A percentile compares a stretch with the other conserved stretches of the same genome.
These are phyloP conservation scores for Drosophila biarmipes DNA, from an alignment of 1,140 invertebrate species.

Conservation along the genomic window DNA sequence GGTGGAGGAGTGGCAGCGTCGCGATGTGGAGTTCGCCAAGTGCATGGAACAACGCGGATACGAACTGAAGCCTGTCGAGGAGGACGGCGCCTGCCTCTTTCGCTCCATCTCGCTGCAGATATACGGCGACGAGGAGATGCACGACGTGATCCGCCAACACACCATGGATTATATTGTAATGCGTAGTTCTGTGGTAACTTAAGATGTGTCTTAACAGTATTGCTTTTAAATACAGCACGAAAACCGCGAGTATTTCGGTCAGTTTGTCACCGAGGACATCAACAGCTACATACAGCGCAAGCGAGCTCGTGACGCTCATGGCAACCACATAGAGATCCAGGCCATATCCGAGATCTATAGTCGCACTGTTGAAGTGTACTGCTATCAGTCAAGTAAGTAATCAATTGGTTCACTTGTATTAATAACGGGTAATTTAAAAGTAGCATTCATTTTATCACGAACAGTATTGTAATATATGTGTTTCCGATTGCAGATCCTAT, in stretches of 20 bases:
- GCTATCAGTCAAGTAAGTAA: constrained; percentile 91
- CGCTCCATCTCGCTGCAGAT: constrained; percentile 96
- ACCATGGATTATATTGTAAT: constrained; percentile 97
- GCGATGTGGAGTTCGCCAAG: constrained; percentile 90
- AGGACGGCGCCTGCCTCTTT: constrained; percentile 97
- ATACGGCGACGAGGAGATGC: constrained; percentile 97
- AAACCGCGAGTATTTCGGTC: constrained; percentile 96
- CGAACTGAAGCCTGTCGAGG: constrained; percentile 94
- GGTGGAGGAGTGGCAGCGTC: constrained; percentile 87
- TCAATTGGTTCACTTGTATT: too few species aligned
- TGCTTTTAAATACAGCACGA: constrained; percentile 84
- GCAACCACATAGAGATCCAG: constrained; percentile 97
- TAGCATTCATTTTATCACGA: too few species aligned
- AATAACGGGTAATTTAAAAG: too few species aligned
- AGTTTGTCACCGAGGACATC: constrained; percentile 97
- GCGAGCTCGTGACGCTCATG: constrained; percentile 92
- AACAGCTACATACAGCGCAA: constrained; percentile 93
- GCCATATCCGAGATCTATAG: constrained; percentile 97
- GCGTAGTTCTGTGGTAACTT: too few species aligned
- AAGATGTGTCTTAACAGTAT: background rate
- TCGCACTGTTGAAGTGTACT: constrained; percentile 96
- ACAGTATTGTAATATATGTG: background rate
- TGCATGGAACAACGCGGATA: constrained; percentile 90
- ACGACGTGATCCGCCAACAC: constrained; percentile 91
- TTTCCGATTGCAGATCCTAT: constrained; percentile 90